Conservation (phyloP, 2,797 vertebrate species). For the Avahi laniger region DNA sequence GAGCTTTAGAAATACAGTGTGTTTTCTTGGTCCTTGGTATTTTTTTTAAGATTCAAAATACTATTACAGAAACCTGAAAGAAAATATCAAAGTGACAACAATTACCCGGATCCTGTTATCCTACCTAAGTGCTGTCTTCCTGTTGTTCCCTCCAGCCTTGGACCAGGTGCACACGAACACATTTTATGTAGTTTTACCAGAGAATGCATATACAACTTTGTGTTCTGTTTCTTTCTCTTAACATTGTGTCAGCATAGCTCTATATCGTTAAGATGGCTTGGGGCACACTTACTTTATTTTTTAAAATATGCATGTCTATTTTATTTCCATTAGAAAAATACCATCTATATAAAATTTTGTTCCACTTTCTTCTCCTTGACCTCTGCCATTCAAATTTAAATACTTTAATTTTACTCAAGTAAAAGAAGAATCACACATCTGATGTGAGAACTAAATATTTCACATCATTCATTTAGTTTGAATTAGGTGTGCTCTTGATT, state of each 20-base stretch:
- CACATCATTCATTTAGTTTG: background rate
- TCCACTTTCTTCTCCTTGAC: background rate
- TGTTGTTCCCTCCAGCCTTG: background rate
- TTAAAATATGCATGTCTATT: background rate
- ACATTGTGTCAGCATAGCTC: background rate
- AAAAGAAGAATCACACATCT: background rate
- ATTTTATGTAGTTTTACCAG: background rate
- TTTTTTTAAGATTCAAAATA: background rate
- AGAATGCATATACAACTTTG: background rate
- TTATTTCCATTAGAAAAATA: background rate
- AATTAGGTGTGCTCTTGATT: background rate
- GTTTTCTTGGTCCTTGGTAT: background rate
- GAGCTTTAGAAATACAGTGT: background rate
- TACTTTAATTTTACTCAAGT: background rate
- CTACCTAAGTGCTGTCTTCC: background rate
- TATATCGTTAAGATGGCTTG: conserved; percentile 26
- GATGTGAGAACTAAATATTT: background rate
- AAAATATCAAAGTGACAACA: background rate
- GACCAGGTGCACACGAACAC: background rate
- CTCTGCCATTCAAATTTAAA: background rate
- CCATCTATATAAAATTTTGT: background rate
- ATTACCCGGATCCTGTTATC: background rate
- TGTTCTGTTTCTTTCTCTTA: conserved; percentile 50
- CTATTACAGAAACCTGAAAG: background rate
- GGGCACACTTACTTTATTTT: background rate